Conservation (phyloP, 1,140 invertebrate genomes). For the Propsilocerus akamusi region DNA sequence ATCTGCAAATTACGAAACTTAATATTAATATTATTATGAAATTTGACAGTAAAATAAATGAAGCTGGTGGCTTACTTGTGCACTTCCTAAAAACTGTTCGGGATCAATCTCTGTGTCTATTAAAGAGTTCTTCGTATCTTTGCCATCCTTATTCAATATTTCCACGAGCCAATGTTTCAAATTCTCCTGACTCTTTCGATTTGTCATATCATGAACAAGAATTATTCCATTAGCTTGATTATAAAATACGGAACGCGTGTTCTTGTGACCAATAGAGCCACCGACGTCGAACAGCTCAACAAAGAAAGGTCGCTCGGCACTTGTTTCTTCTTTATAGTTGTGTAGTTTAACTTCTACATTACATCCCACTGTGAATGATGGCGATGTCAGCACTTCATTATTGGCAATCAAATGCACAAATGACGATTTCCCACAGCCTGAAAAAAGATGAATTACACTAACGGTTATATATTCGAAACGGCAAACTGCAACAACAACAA, state of each 20-base stretch:
- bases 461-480: not conserved
- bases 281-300: slow-evolving; percentile 94
- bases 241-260: slow-evolving; percentile 84
- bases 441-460: slow-evolving; percentile 11
- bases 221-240: slow-evolving; percentile 85
- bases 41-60: not conserved
- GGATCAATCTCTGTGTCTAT: slow-evolving; percentile 54
- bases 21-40: slow-evolving; percentile 3
- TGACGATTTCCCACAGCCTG: slow-evolving; percentile 89
- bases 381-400: slow-evolving; percentile 62
- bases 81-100: slow-evolving; percentile 74
- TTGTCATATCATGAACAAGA: slow-evolving; percentile 89
- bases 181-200: slow-evolving; percentile 88
- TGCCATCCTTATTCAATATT: slow-evolving; percentile 61
- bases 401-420: slow-evolving; percentile 81
- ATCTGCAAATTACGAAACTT: slow-evolving; percentile 33
- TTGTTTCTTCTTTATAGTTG: slow-evolving; percentile 87
- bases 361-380: slow-evolving; percentile 89
- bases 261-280: slow-evolving; percentile 79
- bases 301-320: slow-evolving; percentile 78
- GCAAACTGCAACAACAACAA: not conserved
- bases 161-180: slow-evolving; percentile 84
- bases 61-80: slow-evolving; percentile 28
- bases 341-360: slow-evolving; percentile 91
- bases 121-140: slow-evolving; percentile 16